Percentiles rank a stretch among this genome's conserved stretches.
Conservation (phyloP, 1,140 invertebrate species). For the Diplogasteroides magnus region DNA sequence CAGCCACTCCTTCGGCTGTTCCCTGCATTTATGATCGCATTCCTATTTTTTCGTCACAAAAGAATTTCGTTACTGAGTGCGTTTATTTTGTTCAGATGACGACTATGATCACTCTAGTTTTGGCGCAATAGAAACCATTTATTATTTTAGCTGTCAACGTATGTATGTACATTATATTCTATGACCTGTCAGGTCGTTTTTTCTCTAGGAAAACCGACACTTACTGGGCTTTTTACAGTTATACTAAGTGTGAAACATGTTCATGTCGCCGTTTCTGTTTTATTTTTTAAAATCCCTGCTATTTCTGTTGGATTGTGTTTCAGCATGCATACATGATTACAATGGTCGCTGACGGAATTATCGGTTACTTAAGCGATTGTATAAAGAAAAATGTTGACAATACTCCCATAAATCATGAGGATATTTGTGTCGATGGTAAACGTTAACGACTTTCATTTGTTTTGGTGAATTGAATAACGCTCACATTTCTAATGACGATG, state of each 20-base stretch:
- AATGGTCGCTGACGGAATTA: neutral
- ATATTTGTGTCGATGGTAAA: no score
- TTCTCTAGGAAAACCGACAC: neutral
- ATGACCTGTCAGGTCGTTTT: neutral
- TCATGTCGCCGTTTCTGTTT: no score
- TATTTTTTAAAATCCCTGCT: no score
- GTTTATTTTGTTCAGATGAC: no score
- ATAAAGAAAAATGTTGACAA: neutral
- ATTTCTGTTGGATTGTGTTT: no score
- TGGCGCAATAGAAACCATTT: neutral
- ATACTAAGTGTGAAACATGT: no score
- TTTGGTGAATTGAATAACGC: neutral
- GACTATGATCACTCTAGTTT: no score
- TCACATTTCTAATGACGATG: slow-evolving; percentile 16
- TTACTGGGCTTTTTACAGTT: no score
- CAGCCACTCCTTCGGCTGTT: slow-evolving; percentile 43
- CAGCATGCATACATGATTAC: no score
- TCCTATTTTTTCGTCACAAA: slow-evolving; percentile 1
- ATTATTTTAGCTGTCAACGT: no score
- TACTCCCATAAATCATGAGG: neutral
- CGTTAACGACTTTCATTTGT: neutral
- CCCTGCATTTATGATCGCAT: slow-evolving; percentile 28
- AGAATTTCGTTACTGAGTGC: slow-evolving; percentile 9
- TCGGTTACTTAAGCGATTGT: neutral
- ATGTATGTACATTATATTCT: neutral